Percentiles rank a stretch among this genome's conserved stretches.
phyloP scores from a whole-genome alignment of 2,888 invertebrate species.

The Mycalesis mineus region DNA sequence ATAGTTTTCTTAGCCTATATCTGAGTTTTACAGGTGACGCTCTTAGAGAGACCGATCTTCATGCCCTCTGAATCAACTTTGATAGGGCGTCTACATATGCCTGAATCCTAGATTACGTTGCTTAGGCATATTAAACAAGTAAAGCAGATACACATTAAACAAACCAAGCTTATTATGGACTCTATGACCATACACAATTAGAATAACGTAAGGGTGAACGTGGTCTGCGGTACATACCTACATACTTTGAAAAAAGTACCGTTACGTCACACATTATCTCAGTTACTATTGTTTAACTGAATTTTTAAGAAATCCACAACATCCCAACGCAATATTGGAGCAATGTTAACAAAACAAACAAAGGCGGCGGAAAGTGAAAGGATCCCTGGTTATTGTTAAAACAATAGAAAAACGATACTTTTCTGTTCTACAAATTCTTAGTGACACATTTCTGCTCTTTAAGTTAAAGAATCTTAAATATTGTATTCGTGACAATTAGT shows the following conservation, averaged over 20 bases:
- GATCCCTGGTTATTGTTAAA: conserved; percentile 42
- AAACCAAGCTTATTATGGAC: too few relatives aligned
- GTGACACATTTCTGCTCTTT: conserved; percentile 37
- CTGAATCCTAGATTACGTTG: too few relatives aligned
- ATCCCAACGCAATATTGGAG: conserved; percentile 35
- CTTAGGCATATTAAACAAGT: too few relatives aligned
- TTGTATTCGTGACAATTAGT: conserved; percentile 25
- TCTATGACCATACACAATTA: too few relatives aligned
- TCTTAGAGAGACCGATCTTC: too few relatives aligned
- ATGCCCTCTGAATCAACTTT: too few relatives aligned
- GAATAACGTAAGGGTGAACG: too few relatives aligned
- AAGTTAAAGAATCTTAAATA: conserved; percentile 40
- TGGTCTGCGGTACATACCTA: neutral
- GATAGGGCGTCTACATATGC: too few relatives aligned
- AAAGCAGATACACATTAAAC: too few relatives aligned
- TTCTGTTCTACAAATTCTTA: conserved; percentile 46
- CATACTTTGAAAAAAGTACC: neutral
- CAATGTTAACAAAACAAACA: conserved; percentile 42
- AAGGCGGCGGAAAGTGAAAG: conserved; percentile 48
- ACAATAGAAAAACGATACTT: conserved; percentile 60
- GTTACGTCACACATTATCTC: neutral
- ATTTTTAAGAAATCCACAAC: conserved; percentile 32
- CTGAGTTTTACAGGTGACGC: too few relatives aligned
- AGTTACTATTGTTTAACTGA: neutral
- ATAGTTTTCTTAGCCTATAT: too few relatives aligned